Evolutionary conservation across 2,797 vertebrate genomes (phyloP).

Genomic region (Cossypha niveicapilla): DNA sequence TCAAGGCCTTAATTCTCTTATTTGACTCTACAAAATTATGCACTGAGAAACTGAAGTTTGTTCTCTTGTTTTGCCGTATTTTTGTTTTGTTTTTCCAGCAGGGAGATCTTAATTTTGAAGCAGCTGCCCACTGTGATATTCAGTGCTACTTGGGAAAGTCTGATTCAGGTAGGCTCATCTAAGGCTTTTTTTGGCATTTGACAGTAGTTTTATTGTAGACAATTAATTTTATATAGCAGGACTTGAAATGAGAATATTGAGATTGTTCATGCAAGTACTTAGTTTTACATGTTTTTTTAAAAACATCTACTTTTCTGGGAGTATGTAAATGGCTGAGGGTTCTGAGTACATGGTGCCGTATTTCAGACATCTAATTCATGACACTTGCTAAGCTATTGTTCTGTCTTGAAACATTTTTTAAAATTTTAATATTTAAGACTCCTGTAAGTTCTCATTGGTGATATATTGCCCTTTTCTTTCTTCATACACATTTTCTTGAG

Average conservation of each 20-base stretch:
- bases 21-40: neutral
- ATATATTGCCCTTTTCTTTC: neutral
- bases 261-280: neutral
- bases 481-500: fast-evolving
- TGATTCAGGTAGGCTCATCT: constrained; percentile 79
- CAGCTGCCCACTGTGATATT: constrained; percentile 82
- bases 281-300: neutral
- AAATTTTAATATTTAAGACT: neutral
- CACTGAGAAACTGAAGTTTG: neutral
- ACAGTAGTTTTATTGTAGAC: neutral
- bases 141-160: constrained; percentile 87
- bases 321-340: neutral
- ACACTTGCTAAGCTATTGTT: neutral
- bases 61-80: constrained; percentile 21
- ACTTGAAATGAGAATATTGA: neutral
- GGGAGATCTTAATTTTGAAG: constrained; percentile 83
- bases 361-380: neutral
- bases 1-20: neutral
- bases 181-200: neutral
- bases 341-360: neutral
- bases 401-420: neutral
- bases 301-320: neutral
- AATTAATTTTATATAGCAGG: neutral
- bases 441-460: neutral
- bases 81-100: constrained; percentile 65